These are phyloP conservation scores for Eriocheir sinensis DNA, from an alignment of 1,140 invertebrate genomes.

Conservation along the genomic window DNA sequence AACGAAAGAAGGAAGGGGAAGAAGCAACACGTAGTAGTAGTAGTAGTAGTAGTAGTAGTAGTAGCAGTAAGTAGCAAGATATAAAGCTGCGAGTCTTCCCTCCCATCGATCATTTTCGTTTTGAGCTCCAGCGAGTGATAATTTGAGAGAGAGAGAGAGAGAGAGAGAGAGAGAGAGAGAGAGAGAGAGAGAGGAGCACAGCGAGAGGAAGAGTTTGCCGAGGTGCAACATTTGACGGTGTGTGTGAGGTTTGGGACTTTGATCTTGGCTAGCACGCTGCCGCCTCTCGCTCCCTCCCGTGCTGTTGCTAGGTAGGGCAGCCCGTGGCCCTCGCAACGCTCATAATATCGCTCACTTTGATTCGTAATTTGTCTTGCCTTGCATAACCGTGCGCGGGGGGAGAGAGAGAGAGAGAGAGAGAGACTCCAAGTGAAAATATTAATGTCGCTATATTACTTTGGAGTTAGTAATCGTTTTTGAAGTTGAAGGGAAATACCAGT, in stretches of 20 bases:
- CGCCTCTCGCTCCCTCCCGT: background rate
- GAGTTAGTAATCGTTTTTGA: too few relatives aligned
- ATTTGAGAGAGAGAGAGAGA: background rate
- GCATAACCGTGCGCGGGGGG: background rate
- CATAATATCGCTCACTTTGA: background rate
- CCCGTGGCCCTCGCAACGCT: background rate
- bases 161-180: background rate
- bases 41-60: too few relatives aligned
- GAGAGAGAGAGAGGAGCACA: background rate
- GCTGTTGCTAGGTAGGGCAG: background rate
- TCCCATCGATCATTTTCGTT: background rate
- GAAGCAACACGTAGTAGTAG: constrained; percentile 10
- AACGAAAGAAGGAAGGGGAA: too few relatives aligned
- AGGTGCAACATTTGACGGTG: background rate
- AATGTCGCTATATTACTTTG: too few relatives aligned
- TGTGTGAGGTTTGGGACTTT: background rate
- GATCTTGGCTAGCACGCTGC: background rate
- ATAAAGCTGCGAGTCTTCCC: background rate
- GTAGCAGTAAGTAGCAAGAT: too few relatives aligned
- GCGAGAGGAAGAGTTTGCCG: background rate
- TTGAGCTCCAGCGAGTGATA: background rate
- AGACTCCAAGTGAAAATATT: too few relatives aligned
- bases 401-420: background rate
- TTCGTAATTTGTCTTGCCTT: background rate
- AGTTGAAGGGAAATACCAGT: too few relatives aligned